Evolutionary conservation across 2,797 vertebrate genomes (phyloP).

Genomic region (Sebastes ruberrimus): DNA sequence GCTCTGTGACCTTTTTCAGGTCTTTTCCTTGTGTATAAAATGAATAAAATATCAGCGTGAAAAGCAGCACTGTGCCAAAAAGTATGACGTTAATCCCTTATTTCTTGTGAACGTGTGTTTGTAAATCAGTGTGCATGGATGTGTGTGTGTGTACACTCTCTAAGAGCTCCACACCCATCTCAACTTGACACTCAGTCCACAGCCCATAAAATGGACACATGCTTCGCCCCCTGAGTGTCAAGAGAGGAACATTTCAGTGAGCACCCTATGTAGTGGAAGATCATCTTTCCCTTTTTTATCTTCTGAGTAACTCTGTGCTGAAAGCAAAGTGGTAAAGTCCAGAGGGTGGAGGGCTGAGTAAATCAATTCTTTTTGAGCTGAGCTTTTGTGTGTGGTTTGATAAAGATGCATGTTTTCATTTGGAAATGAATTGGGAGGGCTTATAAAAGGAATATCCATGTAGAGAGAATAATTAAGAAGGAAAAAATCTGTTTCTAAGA

Average conservation of each 20-base stretch:
- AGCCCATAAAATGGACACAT: background rate
- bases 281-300: background rate
- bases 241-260: constrained; percentile 8
- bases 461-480: constrained; percentile 29
- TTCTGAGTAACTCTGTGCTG: background rate
- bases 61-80: background rate
- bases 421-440: constrained; percentile 6
- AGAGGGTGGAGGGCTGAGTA: constrained; percentile 10
- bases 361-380: constrained; percentile 35
- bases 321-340: constrained; percentile 19
- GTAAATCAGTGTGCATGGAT: background rate
- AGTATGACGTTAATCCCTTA: constrained; percentile 1
- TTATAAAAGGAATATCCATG: constrained; percentile 35
- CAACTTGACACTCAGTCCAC: constrained; percentile 3
- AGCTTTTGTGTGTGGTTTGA: constrained; percentile 23
- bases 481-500: background rate
- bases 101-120: background rate
- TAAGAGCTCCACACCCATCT: background rate
- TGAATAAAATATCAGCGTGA: background rate
- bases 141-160: background rate
- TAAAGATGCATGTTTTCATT: constrained; percentile 18
- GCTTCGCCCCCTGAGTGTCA: background rate
- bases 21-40: background rate
- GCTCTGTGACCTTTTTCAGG: background rate
- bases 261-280: background rate